Conservation (phyloP, 2,797 vertebrate genomes). For the Chelon auratus region DNA sequence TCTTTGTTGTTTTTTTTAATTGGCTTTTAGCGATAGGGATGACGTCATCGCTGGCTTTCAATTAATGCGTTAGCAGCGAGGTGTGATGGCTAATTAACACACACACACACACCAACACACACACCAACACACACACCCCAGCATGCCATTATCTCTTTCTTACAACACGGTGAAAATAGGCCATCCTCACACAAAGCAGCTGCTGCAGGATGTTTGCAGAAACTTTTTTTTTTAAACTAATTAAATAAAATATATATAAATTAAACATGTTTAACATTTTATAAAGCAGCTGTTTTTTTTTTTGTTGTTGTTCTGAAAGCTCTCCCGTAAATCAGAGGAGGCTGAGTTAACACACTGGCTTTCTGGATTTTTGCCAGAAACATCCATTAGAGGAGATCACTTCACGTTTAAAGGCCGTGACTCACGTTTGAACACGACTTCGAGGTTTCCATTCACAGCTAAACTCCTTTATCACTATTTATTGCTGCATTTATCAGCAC, state of each 20-base stretch:
- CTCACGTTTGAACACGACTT: constrained; percentile 24
- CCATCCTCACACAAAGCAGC: constrained; percentile 18
- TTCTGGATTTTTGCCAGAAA: constrained; percentile 51
- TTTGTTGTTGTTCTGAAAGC: background rate
- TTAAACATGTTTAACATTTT: constrained; percentile 12
- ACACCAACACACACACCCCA: constrained; percentile 10
- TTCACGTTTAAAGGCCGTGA: constrained; percentile 46
- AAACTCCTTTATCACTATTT: background rate
- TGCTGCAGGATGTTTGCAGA: constrained; percentile 2
- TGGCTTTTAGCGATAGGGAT: constrained; percentile 39
- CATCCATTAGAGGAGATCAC: constrained; percentile 45
- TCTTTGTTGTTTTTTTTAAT: constrained; percentile 18
- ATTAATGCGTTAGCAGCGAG: constrained; percentile 62
- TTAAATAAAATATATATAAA: background rate
- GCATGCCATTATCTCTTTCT: constrained; percentile 26
- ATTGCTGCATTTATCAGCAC: background rate
- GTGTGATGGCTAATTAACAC: constrained; percentile 74
- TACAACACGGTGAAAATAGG: constrained; percentile 34
- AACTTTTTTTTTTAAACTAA: background rate
- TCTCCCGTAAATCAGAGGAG: constrained; percentile 4
- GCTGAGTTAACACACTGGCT: constrained; percentile 5
- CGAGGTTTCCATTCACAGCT: constrained; percentile 10
- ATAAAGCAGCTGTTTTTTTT: background rate
- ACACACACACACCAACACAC: constrained; percentile 36
- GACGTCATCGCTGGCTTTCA: constrained; percentile 70